phyloP scores from a whole-genome alignment of 2,113 vertebrate species.

The Hoplias malabaricus region DNA sequence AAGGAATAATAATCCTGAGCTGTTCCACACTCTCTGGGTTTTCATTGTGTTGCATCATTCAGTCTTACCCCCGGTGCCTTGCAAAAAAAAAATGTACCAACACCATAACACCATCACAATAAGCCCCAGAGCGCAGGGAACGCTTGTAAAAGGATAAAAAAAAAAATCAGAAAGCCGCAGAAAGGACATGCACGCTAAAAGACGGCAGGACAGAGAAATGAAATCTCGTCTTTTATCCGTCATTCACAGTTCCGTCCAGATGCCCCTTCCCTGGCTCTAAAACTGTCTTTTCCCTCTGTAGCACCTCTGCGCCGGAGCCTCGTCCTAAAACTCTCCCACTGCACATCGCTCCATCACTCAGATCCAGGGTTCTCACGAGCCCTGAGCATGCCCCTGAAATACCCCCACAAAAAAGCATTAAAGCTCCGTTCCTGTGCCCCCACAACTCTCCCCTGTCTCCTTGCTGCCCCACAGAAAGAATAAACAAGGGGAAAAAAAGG shows the following conservation, averaged over 20 bases:
- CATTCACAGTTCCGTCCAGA: neutral
- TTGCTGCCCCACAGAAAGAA: neutral
- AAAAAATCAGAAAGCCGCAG: neutral
- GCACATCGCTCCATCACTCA: neutral
- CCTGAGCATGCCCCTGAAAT: neutral
- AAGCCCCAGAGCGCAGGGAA: constrained; percentile 4
- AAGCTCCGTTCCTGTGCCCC: neutral
- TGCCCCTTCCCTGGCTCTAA: neutral
- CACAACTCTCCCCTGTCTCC: neutral
- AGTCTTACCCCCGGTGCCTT: constrained; percentile 21
- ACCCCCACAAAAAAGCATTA: neutral
- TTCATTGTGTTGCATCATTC: constrained; percentile 51
- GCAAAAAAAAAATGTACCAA: constrained; percentile 26
- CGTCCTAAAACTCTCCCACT: neutral
- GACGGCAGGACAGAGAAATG: neutral
- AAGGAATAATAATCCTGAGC: constrained; percentile 14
- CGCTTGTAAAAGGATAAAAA: constrained; percentile 21
- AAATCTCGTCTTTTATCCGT: neutral
- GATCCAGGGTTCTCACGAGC: neutral
- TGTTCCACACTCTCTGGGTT: constrained; percentile 26
- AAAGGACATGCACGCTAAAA: constrained; percentile 16
- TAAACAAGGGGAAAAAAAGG: no score
- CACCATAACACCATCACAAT: constrained; percentile 36
- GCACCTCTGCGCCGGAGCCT: constrained; percentile 7
- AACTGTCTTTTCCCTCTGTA: neutral